phyloP scores from a whole-genome alignment of 2,113 vertebrate genomes.

The Hemiprocne comata region DNA sequence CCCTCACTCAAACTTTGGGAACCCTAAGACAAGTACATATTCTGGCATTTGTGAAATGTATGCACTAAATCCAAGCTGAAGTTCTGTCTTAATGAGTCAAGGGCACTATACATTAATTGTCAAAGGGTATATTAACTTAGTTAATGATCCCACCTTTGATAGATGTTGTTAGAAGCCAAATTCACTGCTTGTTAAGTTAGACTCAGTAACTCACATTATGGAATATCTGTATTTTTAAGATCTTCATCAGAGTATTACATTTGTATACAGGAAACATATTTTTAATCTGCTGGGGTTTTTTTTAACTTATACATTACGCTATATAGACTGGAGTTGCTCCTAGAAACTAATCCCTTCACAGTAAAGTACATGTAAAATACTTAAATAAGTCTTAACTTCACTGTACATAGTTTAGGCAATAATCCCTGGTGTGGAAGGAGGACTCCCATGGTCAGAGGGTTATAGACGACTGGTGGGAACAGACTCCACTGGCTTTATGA shows the following conservation, averaged over 20 bases:
- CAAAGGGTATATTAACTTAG: constrained; percentile 12
- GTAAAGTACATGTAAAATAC: neutral
- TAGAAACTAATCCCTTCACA: neutral
- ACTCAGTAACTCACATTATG: neutral
- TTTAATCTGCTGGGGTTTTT: neutral
- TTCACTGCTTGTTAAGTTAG: neutral
- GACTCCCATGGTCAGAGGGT: neutral
- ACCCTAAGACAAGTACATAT: neutral
- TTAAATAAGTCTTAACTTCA: neutral
- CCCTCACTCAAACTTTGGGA: neutral
- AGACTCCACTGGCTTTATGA: neutral
- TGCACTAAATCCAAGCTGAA: neutral
- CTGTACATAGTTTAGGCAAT: neutral
- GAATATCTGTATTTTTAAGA: neutral
- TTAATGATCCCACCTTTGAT: neutral
- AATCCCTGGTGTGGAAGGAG: neutral
- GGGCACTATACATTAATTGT: neutral
- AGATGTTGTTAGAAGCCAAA: neutral
- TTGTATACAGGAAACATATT: neutral
- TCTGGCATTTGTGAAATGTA: neutral
- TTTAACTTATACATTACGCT: neutral
- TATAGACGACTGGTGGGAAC: neutral
- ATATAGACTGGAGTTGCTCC: neutral
- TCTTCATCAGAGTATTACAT: neutral
- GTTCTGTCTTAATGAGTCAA: neutral